These are phyloP conservation scores for Lasioglossum lativentre DNA, from an alignment of 2,888 invertebrate genomes.

Conservation along the genomic window DNA sequence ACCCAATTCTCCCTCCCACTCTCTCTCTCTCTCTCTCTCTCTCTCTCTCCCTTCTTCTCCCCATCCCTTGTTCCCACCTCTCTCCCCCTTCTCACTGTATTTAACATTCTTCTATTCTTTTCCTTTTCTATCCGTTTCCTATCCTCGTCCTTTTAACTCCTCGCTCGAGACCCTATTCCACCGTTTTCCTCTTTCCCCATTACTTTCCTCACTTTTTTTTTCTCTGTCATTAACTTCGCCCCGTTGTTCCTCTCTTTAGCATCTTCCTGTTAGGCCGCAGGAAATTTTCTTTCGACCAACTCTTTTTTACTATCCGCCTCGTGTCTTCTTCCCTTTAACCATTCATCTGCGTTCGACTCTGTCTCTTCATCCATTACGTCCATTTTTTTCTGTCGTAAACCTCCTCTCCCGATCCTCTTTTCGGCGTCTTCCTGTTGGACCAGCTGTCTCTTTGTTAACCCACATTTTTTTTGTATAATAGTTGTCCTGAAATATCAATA, in stretches of 20 bases:
- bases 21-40: slow-evolving; percentile 26
- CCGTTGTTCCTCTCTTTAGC: slow-evolving; percentile 8
- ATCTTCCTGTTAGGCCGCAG: slow-evolving; percentile 35
- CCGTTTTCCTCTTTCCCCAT: slow-evolving; percentile 29
- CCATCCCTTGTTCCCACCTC: not conserved
- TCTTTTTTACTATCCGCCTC: not conserved
- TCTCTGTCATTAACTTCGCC: slow-evolving; percentile 21
- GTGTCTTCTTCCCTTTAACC: not conserved
- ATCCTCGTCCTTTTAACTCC: slow-evolving; percentile 4
- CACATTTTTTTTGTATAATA: not conserved
- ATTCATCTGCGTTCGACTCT: not conserved
- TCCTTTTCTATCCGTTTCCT: slow-evolving; percentile 15
- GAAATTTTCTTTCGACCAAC: slow-evolving; percentile 7
- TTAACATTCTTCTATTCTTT: slow-evolving; percentile 11
- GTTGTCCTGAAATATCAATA: no score
- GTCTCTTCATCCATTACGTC: not conserved
- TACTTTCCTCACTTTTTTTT: slow-evolving; percentile 2
- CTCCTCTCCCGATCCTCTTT: not conserved
- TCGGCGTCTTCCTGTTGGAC: not conserved
- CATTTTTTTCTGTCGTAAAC: not conserved
- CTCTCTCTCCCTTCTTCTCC: slow-evolving; percentile 7
- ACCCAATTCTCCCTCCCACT: slow-evolving; percentile 34
- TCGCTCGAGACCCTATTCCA: slow-evolving; percentile 24
- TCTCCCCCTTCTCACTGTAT: not conserved
- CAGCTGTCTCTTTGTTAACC: not conserved